Base-by-base conservation (phyloP, 2,888 invertebrate genomes). In the Cyaniris semiargus region DNA sequence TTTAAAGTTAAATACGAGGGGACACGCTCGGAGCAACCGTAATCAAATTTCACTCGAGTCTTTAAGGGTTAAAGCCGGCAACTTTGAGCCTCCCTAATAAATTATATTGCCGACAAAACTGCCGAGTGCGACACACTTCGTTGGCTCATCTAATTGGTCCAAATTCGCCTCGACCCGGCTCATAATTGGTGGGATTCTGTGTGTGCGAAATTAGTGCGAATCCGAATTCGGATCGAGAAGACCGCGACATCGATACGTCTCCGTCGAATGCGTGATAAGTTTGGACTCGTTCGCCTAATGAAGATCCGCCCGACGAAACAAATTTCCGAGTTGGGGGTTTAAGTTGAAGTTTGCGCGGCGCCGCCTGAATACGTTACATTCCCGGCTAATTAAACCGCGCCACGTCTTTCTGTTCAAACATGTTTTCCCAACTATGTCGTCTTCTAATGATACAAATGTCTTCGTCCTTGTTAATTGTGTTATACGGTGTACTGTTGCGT, bases 61-160 rank as follows among this genome's bases (percentile, higher is more conserved):
- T 92, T 93, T 91, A 93, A 93, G 92, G 93, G 93, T 92, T 93
- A 87, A 88, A 90, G 87, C 90, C 88, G 89, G 87, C 91, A 91
- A 93, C 91, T 93, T 91, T 89, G 91, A 90, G 92, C 90, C 86
- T 86, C 91, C 91, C 92, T 92, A 91, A 93, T 93, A 93, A 93
- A 93, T 93, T 93, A 93, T 93, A 92, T 93, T 93, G 93, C 91
- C 90, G 90, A 90, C 92, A 93, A 93, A 93, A 93, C 93, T 91
- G 88, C 89, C 89, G 91, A 91, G 90, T 89, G 89, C 91, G 93
- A 92, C 92, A 92, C 92, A 93, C 92, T 91, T 93, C 93, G 93
- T 92, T 93, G 93, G 88, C 88, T 93, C 90, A 90, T 92, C 93
- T 94, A 94, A 93, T 94, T 93, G 94, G 93, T 92, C 89, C 89